Base-by-base conservation (phyloP, 2,797 vertebrate species). In the Rhabdomys pumilio region DNA sequence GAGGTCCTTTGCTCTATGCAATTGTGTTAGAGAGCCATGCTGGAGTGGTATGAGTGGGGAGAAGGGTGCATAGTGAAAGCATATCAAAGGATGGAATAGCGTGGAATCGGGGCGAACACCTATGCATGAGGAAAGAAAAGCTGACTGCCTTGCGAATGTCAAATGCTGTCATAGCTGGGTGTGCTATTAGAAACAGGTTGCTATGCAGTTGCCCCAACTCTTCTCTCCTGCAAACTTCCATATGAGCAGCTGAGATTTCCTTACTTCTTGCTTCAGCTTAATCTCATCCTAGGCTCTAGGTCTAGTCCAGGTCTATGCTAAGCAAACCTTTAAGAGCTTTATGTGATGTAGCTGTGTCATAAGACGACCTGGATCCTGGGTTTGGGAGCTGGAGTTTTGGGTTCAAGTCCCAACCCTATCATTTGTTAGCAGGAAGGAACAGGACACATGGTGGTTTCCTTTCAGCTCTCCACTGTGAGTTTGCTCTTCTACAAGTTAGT, bases 281-380 rank as follows among this genome's bases (percentile, higher is more conserved):
- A 94, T 81, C 65, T 79, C 69, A 15, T 44, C 83, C 59, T 41
- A 69, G 79, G 12, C 41, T 63, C 91, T 94, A 85, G 59, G 67
- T 89, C 79, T 92, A 94, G 94, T 90, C n/a, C 63, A 90, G 55
- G 75, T n/a, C 41, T 79, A 11, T 50, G 73, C 24, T 67, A 67
- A 94, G 81, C 29, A 79, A 93, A 77, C 77, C 47, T 55, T 86
- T 67, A 13, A 96, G 80, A 84, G 31, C 26, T 93, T 89, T 89
- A 89, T 44, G 61, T 77, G 89, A 61, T 55, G 47, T 75, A 89
- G 47, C 87, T 96, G 76, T 93, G 67, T 82, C 91, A 82, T 82
- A 94, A 89, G 88, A 85, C 50, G 61, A 85, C 72, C 22, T 3
- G 31, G 76, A 20, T 89, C 59, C 14, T 90, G 73, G 29, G 41